Percentiles rank a stretch among this genome's conserved stretches.
Conservation (phyloP, 1,140 invertebrate species). For the Aphaenogaster floridana region DNA sequence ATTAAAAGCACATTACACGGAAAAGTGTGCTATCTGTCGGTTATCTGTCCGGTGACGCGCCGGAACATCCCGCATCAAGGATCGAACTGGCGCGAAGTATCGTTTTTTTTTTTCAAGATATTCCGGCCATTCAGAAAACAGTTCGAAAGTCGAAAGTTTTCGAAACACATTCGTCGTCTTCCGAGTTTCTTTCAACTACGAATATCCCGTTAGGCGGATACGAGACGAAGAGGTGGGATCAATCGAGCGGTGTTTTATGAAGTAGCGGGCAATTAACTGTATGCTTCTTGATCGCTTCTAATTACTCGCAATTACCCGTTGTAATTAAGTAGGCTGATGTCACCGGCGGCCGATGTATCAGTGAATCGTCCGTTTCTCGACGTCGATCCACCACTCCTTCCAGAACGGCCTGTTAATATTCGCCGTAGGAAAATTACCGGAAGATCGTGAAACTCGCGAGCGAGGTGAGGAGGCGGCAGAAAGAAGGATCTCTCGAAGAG, state of each 20-base stretch:
- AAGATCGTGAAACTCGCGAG: conserved; percentile 48
- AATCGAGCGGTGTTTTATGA: conserved; percentile 56
- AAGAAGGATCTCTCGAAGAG: background rate
- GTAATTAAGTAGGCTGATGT: conserved; percentile 83
- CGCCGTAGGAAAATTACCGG: conserved; percentile 58
- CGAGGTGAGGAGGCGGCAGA: conserved; percentile 4
- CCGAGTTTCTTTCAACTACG: conserved; percentile 3
- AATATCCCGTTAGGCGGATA: background rate
- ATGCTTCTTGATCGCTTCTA: conserved; percentile 82
- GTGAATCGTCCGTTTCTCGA: conserved; percentile 70
- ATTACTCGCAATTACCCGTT: conserved; percentile 82
- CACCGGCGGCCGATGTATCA: conserved; percentile 73
- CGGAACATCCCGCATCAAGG: background rate
- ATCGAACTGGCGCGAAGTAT: conserved; percentile 9
- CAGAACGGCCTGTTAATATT: conserved; percentile 31
- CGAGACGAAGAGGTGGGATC: conserved; percentile 36
- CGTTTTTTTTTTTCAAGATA: background rate
- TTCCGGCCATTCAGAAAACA: background rate
- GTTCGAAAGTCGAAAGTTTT: background rate
- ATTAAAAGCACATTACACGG: conserved; percentile 82
- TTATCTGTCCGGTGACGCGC: conserved; percentile 51
- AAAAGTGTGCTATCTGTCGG: conserved; percentile 45
- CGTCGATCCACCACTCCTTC: conserved; percentile 55
- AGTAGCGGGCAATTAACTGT: conserved; percentile 79
- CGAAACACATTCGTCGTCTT: background rate